Base-by-base conservation (phyloP, 2,888 invertebrate genomes). In the Cephus rjabovi region DNA sequence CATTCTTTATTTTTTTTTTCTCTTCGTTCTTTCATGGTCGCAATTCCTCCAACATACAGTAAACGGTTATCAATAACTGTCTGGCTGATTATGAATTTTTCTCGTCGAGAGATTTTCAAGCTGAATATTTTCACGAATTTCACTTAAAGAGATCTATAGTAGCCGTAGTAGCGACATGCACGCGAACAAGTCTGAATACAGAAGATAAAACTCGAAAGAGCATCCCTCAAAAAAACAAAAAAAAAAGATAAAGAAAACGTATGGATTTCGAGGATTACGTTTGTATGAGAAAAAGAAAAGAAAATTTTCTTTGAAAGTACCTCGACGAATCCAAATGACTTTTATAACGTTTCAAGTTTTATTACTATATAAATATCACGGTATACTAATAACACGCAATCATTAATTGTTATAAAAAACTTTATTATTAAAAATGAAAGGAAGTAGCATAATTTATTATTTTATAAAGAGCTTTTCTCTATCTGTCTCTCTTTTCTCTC, bases 351-450 rank as follows among this genome's bases (percentile, higher is more conserved):
- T 69, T 31, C 75, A 77, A 74, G 69, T 77, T 77, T 77, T 77
- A 56, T 74, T 77, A 56, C 74, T 56, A 68, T 74, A 35, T 75
- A 77, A 75, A 77, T 74, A 77, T 37, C 34, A 74, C 74, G 56
- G 56, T 74, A 74, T 74, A 74, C 74, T 74, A 35, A 74, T 75
- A 75, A 56, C 56, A 77, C 74, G 75, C 74, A 77, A 75, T 77
- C 74, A 77, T 77, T 77, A 77, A 74, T 77, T 77, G 77, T 77
- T 77, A 77, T 77, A 15, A 77, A 77, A 56, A 77, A 77, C 77
- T 77, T 77, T 77, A 77, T 77, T 77, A 77, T 76, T 71, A 40
- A 75, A 56, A 75, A 15, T 33, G 30, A 70, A 71, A 33, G 56
- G 73, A 75, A 68, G 37, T 75, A 77, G 77, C n/a, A 75, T 77